These are phyloP conservation scores for Melanargia galathea DNA, from an alignment of 2,888 invertebrate genomes.

Conservation along the genomic window DNA sequence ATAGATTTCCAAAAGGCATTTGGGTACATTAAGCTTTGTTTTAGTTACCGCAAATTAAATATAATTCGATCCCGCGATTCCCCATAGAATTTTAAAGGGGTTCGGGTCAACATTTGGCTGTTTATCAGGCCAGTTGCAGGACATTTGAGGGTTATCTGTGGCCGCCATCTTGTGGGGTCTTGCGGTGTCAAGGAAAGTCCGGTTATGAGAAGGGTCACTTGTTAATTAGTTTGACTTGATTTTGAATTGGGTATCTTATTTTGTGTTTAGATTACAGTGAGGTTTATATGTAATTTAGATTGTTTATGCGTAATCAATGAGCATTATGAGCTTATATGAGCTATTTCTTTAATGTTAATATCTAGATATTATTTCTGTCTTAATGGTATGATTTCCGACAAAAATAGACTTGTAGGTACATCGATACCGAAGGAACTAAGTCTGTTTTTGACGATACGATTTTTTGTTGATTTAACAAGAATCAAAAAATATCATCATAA, in stretches of 20 bases:
- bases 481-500: no score
- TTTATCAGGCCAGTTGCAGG: conserved; percentile 71
- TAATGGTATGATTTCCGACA: no score
- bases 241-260: conserved; percentile 33
- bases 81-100: conserved; percentile 51
- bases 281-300: conserved; percentile 12
- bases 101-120: conserved; percentile 61
- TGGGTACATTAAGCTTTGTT: conserved; percentile 18
- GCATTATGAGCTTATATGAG: background rate
- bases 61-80: conserved; percentile 44
- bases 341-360: background rate
- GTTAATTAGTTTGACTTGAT: conserved; percentile 61
- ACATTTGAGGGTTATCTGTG: conserved; percentile 67
- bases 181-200: conserved; percentile 72
- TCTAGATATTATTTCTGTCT: no score
- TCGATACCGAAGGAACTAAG: no score
- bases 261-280: conserved; percentile 26
- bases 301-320: background rate
- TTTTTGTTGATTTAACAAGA: no score
- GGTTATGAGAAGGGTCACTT: conserved; percentile 71
- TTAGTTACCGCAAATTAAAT: conserved; percentile 37
- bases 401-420: no score
- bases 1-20: background rate
- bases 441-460: no score
- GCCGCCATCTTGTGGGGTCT: conserved; percentile 69